phyloP scores from a whole-genome alignment of 2,888 invertebrate species.

The Diaperis boleti region DNA sequence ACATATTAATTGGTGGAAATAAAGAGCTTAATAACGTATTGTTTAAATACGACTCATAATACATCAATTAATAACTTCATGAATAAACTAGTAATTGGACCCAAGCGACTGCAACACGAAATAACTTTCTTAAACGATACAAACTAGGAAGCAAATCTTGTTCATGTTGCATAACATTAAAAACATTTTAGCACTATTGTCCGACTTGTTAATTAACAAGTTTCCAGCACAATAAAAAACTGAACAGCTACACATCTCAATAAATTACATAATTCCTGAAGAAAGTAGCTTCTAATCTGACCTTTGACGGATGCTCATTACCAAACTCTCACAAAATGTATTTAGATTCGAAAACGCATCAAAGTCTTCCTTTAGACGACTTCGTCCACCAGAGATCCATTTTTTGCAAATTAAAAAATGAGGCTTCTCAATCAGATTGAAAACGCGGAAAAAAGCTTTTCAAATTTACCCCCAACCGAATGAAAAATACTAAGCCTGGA shows the following conservation, averaged over 20 bases:
- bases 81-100: conserved; percentile 2
- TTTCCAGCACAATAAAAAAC: conserved; percentile 29
- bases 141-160: conserved; percentile 12
- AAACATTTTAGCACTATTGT: conserved; percentile 19
- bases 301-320: not conserved
- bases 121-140: conserved; percentile 25
- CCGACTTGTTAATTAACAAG: conserved; percentile 27
- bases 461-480: too few relatives aligned
- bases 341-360: too few relatives aligned
- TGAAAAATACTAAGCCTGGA: too few relatives aligned
- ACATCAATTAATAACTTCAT: conserved; percentile 10
- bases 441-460: too few relatives aligned
- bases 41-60: conserved; percentile 19
- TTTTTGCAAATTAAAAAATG: too few relatives aligned
- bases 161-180: conserved; percentile 22
- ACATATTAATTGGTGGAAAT: not conserved
- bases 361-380: too few relatives aligned
- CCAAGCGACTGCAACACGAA: conserved; percentile 1
- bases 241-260: too few relatives aligned
- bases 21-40: conserved; percentile 14
- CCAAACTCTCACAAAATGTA: not conserved
- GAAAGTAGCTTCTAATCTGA: not conserved
- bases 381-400: too few relatives aligned
- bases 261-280: conserved; percentile 18
- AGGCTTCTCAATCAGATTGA: too few relatives aligned